Evolutionary conservation across 2,888 invertebrate species (phyloP).

Genomic region (Apoda limacodes): DNA sequence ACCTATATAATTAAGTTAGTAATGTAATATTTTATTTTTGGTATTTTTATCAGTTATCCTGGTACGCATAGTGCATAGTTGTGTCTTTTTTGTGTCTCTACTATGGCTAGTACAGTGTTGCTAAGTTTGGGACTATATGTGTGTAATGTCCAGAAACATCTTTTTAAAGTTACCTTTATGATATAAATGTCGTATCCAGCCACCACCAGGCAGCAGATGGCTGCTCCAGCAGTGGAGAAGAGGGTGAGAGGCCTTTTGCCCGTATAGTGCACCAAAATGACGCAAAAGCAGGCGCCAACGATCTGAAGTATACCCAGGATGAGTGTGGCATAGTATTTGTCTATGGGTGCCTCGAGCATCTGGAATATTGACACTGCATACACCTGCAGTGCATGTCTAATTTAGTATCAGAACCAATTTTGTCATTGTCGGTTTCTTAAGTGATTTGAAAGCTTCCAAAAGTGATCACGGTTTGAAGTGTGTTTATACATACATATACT

Average conservation of each 20-base stretch:
- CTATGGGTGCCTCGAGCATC: constrained; percentile 77
- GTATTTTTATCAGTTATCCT: too few species aligned
- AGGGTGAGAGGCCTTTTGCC: constrained; percentile 79
- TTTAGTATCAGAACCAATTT: not conserved
- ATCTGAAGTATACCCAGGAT: constrained; percentile 78
- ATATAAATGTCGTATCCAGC: constrained; percentile 65
- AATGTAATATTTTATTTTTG: too few species aligned
- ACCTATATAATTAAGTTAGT: too few species aligned
- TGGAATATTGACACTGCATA: constrained; percentile 82
- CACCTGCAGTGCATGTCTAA: constrained; percentile 56
- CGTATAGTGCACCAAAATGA: constrained; percentile 75
- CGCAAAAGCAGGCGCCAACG: constrained; percentile 74
- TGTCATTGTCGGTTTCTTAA: too few species aligned
- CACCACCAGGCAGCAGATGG: constrained; percentile 72
- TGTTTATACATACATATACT: constrained; percentile 1
- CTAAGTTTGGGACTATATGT: not conserved
- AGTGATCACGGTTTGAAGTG: not conserved
- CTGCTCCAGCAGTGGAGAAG: constrained; percentile 75
- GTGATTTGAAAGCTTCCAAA: too few species aligned
- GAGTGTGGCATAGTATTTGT: constrained; percentile 81
- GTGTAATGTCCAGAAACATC: not conserved
- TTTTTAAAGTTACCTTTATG: constrained; percentile 28
- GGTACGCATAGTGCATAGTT: too few species aligned
- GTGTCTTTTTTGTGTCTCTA: too few species aligned
- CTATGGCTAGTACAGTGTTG: too few species aligned